A percentile compares a stretch with the other conserved stretches of the same genome.
phyloP scores from a whole-genome alignment of 2,888 invertebrate species.

The Frankliniella fusca region DNA sequence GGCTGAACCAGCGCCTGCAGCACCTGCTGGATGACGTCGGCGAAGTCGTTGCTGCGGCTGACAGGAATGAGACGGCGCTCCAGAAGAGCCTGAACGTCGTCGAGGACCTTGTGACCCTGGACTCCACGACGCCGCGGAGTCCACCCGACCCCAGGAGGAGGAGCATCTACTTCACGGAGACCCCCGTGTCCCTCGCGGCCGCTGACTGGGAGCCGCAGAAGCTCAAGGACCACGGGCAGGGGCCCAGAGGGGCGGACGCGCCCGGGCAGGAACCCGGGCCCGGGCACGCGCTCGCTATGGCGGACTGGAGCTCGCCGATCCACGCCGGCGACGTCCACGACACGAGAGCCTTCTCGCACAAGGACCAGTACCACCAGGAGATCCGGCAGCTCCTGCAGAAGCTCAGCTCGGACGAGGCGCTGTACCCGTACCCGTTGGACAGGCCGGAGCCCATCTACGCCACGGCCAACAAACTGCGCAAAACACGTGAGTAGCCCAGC shows the following conservation, averaged over 20 bases:
- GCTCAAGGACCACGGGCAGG: neutral
- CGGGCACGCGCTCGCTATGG: neutral
- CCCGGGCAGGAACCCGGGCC: neutral
- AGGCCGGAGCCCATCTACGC: conserved; percentile 1
- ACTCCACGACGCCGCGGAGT: neutral
- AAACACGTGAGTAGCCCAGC: too few species aligned
- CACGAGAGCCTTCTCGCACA: neutral
- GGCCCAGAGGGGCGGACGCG: neutral
- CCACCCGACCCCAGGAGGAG: neutral
- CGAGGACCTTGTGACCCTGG: neutral
- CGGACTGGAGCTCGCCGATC: neutral
- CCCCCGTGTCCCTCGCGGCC: neutral
- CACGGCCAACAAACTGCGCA: neutral
- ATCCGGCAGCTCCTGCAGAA: conserved; percentile 11
- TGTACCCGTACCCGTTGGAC: neutral
- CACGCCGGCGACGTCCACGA: neutral
- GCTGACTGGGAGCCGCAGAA: conserved; percentile 13
- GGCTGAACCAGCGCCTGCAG: conserved; percentile 13
- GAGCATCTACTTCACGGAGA: neutral
- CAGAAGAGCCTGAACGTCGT: neutral
- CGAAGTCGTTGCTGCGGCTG: neutral
- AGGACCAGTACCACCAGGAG: conserved; percentile 19
- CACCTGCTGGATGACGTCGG: conserved; percentile 17
- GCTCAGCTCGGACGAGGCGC: neutral
- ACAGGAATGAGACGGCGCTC: neutral